These are phyloP conservation scores for Xenopus petersii DNA, from an alignment of 2,797 vertebrate genomes.

Conservation along the genomic window DNA sequence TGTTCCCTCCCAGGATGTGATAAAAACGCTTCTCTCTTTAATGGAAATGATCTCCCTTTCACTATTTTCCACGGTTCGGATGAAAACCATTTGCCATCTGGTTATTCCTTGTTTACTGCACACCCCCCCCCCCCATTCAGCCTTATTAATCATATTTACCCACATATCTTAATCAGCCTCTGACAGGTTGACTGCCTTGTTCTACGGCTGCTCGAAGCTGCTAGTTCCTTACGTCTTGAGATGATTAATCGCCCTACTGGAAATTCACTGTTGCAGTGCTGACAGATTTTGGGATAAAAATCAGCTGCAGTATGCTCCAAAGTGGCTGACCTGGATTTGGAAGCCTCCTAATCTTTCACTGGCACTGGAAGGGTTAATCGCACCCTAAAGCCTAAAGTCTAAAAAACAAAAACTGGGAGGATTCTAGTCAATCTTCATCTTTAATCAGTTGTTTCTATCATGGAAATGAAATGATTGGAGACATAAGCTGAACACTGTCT, in stretches of 20 bases:
- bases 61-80: constrained; percentile 50
- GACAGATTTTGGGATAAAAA: constrained; percentile 31
- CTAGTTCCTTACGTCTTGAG: constrained; percentile 33
- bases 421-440: too few species aligned
- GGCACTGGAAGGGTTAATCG: constrained; percentile 4
- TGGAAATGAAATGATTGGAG: too few species aligned
- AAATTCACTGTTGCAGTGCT: constrained; percentile 31
- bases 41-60: constrained; percentile 42
- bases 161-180: constrained; percentile 88
- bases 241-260: constrained; percentile 42
- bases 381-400: background rate
- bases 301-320: constrained; percentile 12
- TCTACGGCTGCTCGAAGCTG: constrained; percentile 59
- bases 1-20: constrained; percentile 31
- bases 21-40: constrained; percentile 20
- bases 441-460: too few species aligned
- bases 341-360: background rate
- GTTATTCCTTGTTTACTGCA: constrained; percentile 77
- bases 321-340: background rate
- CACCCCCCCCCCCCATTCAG: constrained; percentile 76
- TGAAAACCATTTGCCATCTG: constrained; percentile 76
- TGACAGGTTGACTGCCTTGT: constrained; percentile 77
- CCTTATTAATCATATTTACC: constrained; percentile 86
- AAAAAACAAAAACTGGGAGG: too few species aligned
- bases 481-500: too few species aligned